These are phyloP conservation scores for Stercorarius parasiticus DNA, from an alignment of 2,113 vertebrate genomes.

Conservation along the genomic window DNA sequence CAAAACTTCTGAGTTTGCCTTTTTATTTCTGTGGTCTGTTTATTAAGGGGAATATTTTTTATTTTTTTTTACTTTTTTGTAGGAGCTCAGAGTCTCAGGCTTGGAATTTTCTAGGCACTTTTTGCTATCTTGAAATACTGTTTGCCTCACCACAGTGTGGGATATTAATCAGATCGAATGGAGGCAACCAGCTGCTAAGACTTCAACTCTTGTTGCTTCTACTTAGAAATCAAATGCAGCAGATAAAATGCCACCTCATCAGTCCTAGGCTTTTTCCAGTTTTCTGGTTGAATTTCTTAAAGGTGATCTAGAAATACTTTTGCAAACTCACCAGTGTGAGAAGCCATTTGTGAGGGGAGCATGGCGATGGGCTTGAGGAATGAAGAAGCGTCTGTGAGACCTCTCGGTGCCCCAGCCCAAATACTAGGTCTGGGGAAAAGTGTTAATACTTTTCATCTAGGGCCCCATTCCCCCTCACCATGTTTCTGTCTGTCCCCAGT, in stretches of 20 bases:
- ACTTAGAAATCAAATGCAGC: background rate
- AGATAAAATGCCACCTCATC: background rate
- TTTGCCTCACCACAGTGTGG: background rate
- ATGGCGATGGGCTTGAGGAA: background rate
- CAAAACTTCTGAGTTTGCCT: background rate
- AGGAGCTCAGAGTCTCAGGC: accelerated
- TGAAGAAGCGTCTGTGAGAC: background rate
- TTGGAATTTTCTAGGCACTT: background rate
- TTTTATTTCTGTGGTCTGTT: background rate
- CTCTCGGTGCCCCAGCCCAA: too few species aligned
- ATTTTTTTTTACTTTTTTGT: background rate
- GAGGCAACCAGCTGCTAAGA: background rate
- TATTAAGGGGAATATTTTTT: background rate
- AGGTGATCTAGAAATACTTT: background rate
- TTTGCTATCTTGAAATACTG: background rate
- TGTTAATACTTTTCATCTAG: background rate
- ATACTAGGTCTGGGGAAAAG: too few species aligned
- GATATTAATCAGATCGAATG: background rate
- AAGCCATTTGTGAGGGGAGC: background rate
- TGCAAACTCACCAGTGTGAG: background rate
- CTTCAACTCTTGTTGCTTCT: background rate
- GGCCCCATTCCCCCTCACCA: accelerated
- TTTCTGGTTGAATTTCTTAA: background rate
- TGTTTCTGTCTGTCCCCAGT: background rate
- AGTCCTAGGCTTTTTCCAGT: background rate